phyloP scores from a whole-genome alignment of 2,113 vertebrate genomes.

The Stercorarius parasiticus region DNA sequence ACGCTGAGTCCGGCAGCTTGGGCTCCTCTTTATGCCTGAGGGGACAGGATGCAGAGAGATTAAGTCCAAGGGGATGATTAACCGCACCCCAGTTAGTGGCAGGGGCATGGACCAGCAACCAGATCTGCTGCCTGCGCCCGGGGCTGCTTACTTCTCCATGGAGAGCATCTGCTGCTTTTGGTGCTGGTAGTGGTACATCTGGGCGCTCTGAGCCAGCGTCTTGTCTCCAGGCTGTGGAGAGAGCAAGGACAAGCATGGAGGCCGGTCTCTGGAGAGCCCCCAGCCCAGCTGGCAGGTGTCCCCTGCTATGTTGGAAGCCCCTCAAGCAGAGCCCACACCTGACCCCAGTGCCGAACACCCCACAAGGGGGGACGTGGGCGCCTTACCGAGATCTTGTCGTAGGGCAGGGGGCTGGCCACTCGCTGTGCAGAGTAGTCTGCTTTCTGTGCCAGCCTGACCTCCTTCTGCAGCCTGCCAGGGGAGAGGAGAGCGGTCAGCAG shows the following conservation, averaged over 20 bases:
- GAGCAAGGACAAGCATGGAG: background rate
- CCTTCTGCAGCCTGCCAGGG: constrained; percentile 81
- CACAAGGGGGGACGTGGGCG: rapidly evolving
- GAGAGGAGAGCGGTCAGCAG: background rate
- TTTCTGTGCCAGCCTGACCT: constrained; percentile 82
- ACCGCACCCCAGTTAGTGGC: background rate
- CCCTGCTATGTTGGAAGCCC: rapidly evolving
- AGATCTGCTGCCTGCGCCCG: background rate
- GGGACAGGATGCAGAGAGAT: background rate
- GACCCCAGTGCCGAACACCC: rapidly evolving
- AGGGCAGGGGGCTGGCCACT: constrained; percentile 66
- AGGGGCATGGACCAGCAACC: rapidly evolving
- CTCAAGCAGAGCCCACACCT: background rate
- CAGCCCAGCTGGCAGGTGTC: background rate
- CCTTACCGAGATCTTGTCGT: constrained; percentile 82
- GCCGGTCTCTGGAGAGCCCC: background rate
- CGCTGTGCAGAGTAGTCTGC: constrained; percentile 78
- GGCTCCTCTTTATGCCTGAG: constrained; percentile 86
- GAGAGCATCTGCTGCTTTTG: constrained; percentile 96
- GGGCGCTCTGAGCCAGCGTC: constrained; percentile 88
- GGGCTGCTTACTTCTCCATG: constrained; percentile 83
- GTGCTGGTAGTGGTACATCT: constrained; percentile 97
- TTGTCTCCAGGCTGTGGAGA: constrained; percentile 84
- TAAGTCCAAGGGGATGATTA: background rate
- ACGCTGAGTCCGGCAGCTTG: constrained; percentile 80